These are phyloP conservation scores for Aethina tumida DNA, from an alignment of 1,140 invertebrate genomes.

Conservation along the genomic window DNA sequence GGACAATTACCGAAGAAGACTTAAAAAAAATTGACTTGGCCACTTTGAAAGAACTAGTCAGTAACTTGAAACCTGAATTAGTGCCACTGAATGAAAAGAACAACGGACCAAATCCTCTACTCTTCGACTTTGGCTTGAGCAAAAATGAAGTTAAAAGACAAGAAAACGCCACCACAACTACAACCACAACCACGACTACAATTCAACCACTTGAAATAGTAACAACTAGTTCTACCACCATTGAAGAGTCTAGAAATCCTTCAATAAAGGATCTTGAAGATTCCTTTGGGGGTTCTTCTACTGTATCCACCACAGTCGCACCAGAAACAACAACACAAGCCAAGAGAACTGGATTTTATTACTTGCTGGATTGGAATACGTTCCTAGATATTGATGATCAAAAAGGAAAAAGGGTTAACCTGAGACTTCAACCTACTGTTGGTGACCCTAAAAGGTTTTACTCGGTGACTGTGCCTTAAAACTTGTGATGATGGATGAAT, in stretches of 20 bases:
- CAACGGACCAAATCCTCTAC: constrained; percentile 24
- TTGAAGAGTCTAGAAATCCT: constrained; percentile 31
- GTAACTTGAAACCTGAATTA: constrained; percentile 17
- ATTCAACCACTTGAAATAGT: constrained; percentile 30
- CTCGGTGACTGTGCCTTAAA: constrained; percentile 41
- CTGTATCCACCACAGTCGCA: constrained; percentile 31
- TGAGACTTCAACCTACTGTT: constrained; percentile 66
- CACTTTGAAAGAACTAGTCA: constrained; percentile 27
- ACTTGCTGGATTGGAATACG: constrained; percentile 74
- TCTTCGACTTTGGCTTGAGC: constrained; percentile 17
- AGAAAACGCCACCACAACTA: constrained; percentile 28
- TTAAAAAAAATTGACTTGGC: constrained; percentile 27
- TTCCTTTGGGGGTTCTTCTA: constrained; percentile 59
- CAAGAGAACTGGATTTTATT: constrained; percentile 67
- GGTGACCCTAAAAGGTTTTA: constrained; percentile 68
- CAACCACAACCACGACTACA: constrained; percentile 19
- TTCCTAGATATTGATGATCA: constrained; percentile 71
- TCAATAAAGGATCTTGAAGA: constrained; percentile 59
- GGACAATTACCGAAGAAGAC: constrained; percentile 32
- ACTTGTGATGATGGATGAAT: too few relatives aligned
- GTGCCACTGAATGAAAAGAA: constrained; percentile 28
- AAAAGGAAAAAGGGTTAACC: constrained; percentile 62
- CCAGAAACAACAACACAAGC: constrained; percentile 44
- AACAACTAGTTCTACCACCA: constrained; percentile 19
- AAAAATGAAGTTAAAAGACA: constrained; percentile 34